Base-by-base conservation (phyloP, 2,888 invertebrate species). In the Papilio demoleus region DNA sequence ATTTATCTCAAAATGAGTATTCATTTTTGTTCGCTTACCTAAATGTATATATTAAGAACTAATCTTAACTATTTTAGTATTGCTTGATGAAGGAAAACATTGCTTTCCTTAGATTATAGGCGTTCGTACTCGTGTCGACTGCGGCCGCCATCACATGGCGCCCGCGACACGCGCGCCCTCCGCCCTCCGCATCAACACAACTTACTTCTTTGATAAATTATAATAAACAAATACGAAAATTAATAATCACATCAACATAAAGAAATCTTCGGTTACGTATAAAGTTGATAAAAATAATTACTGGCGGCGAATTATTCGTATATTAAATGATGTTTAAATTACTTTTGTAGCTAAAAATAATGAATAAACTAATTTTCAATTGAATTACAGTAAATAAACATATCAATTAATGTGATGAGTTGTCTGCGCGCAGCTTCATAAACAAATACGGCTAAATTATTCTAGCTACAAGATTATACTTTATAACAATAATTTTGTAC, bases 1-100 rank as follows among this genome's bases (percentile, higher is more conserved):
- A 90, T 82, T 86, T 84, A 88, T 88, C 90, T 90, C 88, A 88
- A 88, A 88, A 85, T 89, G 90, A 90, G 90, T 90, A 90, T 90
- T 90, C 86, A 85, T 86, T 88, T 77, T 88, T 77, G 78, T 81
- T 85, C 74, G 75, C 83, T 88, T 90, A 89, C 69, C 84, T 86
- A 88, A 80, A 83, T 81, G 84, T 80, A 80, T 80, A 70, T 80
- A 84, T 85, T 90, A 77, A 72, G 71, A 85, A 77, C 84, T 89
- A 87, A 77, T 77, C 82, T 86, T 87, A 86, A 81, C 81, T 86
- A 86, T 80, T 84, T 86, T 92, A 92, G 88, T 92, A 92, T 92
- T 92, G 92, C 92, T 92, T 92, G 88, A 87, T 86, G 83, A 81
- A 86, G 90, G 90, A 88, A 89, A 88, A 84, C 86, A 81, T 82